Evolutionary conservation across 1,140 invertebrate genomes (phyloP), one percentile per base, ranked within the genome.

Genomic region (Olivierus martensii): DNA sequence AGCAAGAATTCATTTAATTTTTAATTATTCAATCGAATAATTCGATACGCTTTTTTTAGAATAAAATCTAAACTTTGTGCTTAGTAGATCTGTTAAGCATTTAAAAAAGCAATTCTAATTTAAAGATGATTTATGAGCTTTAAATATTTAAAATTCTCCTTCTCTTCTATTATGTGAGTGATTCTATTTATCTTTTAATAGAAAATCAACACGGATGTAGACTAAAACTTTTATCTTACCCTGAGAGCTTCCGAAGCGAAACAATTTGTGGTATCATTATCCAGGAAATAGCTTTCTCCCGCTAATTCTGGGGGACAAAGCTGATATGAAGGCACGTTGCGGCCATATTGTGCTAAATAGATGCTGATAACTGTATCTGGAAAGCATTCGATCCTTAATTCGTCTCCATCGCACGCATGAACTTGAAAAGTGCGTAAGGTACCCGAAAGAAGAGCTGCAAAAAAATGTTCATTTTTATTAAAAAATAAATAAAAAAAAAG

Each of bases 341-440:
- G 48, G 7, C 72, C 73, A 59, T 71, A 74, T 51, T 81, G 78
- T 1, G 85, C 86, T 57, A 88, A 73, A 64, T 89, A 82, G 52
- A 93, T 84, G 53, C 81, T 83, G 60, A 93, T 89, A 53, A 83
- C 82, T 3, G 89, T 93, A 36, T 84, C 84, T 5, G 79, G 69
- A 12, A 87, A 87, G 72, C 90, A 93, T 56, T 80, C 79, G 41
- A 93, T 75, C 18, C 78, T 78, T 66, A 93, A 79, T 62, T 78
- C 75, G 62, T 92, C 82, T 49, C 85, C 84, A 65, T 92, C 86
- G 69, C 90, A 94, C 3, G 83, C 81, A 4, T 82, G 83, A 60
- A 81, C 78, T 67, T 92, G 85, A 69, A 87, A 88, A 49, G 87
- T 91, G 62, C 83, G 77, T 56, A 94, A 72, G 14, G 87, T 91